Evolutionary conservation across 2,113 vertebrate genomes (phyloP), one percentile per base, ranked within the genome.

Genomic region (Casuarius casuarius): DNA sequence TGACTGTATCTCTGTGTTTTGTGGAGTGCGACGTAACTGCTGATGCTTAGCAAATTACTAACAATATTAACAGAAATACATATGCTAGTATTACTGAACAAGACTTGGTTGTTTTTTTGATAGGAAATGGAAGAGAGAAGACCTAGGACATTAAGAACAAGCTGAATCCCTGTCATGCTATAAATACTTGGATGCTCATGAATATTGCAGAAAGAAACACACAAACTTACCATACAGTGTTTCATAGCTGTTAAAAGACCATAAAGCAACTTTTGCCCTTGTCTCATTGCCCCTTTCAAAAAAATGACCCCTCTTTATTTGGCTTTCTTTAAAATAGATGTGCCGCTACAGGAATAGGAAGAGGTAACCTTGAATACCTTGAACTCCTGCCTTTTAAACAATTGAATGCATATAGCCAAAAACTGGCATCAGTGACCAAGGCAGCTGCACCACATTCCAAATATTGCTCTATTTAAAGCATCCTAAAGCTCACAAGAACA

Each of bases 391-490:
- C 95, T 86, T 97, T 94, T 76, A 96, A 91, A 68, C 77, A 83
- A 77, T 81, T 91, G 91, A 87, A 58, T 78, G 92, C 84, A 87
- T 40, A 21, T 25, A 75, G 91, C 75, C 91, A 67, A 88, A 65
- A 83, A 58, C 80, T 98, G 98, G 97, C 97, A 97, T 20, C 79
- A 89, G 89, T 1, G 72, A 77, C 94, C 62, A n/a, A 33, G 93
- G 95, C 98, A 98, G 97, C 97, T 98, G 98, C 96, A 90, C 92
- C 89, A 63, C 95, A 58, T 97, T 97, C 96, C 97, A 97, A 46
- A 94, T 95, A 67, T 75, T 90, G 95, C 96, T 98, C 98, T 98
- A 98, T 98, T 98, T 98, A 98, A 98, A 98, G 97, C 98, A 96
- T 92, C 92, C 95, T 79, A 16, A 75, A 75, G 95, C 74, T 9